Evolutionary conservation across 1,140 invertebrate genomes (phyloP).

Genomic region (Brachionus angularis): DNA sequence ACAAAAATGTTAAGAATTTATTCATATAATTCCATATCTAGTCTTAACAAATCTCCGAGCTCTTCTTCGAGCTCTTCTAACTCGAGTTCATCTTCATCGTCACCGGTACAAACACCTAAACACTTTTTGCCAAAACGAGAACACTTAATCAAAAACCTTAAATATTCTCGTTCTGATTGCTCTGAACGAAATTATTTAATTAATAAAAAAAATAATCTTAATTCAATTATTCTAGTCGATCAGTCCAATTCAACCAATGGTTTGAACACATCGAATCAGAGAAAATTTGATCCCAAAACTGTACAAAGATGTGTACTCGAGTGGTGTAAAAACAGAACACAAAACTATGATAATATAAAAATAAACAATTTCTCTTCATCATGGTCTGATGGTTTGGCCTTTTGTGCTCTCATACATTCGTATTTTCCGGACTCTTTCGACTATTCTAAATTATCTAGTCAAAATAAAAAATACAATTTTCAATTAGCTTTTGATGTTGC

Average conservation of each 20-base stretch:
- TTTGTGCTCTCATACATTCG: slow-evolving; percentile 97
- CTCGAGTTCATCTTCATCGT: slow-evolving; percentile 4
- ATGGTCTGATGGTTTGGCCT: slow-evolving; percentile 94
- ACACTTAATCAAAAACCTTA: neutral
- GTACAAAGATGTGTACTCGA: slow-evolving; percentile 34
- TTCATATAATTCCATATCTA: slow-evolving; percentile 1
- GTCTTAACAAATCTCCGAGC: too few species aligned
- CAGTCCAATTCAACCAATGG: slow-evolving; percentile 3
- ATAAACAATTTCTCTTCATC: slow-evolving; percentile 87
- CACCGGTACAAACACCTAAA: neutral
- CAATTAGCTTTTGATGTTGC: slow-evolving; percentile 91
- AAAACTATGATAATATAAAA: slow-evolving; percentile 67
- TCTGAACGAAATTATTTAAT: too few species aligned
- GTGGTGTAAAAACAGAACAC: slow-evolving; percentile 43
- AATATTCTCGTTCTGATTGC: neutral
- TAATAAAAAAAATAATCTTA: too few species aligned
- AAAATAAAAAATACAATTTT: slow-evolving; percentile 86
- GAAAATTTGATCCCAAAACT: slow-evolving; percentile 26
- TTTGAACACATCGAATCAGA: slow-evolving; percentile 9
- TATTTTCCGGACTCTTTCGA: slow-evolving; percentile 80
- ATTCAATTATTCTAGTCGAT: too few species aligned
- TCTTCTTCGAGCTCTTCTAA: too few species aligned
- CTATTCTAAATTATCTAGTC: slow-evolving; percentile 73
- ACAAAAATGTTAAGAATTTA: slow-evolving; percentile 36
- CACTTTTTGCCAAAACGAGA: slow-evolving; percentile 30